These are phyloP conservation scores for Phaedon cochleariae DNA, from an alignment of 2,888 invertebrate genomes.

Conservation along the genomic window DNA sequence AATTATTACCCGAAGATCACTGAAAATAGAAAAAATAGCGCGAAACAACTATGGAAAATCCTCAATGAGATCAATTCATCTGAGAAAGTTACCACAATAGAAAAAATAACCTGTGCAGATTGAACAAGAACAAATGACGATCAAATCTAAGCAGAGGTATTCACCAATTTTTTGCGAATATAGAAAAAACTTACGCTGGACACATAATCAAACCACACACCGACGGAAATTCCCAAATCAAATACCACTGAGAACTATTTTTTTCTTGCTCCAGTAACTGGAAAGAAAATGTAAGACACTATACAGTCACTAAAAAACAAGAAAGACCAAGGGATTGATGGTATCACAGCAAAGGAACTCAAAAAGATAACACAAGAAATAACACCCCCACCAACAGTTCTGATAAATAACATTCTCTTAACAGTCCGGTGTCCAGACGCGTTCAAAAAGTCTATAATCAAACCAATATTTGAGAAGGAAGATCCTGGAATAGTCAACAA, in stretches of 20 bases:
- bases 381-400: neutral
- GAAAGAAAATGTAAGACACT: neutral
- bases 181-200: neutral
- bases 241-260: neutral
- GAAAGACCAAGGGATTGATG: conserved; percentile 4
- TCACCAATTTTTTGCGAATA: neutral
- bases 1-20: neutral
- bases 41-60: neutral
- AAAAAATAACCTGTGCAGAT: neutral
- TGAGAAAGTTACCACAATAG: neutral
- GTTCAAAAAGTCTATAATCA: conserved; percentile 9
- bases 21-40: neutral
- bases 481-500: too few species aligned
- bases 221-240: neutral
- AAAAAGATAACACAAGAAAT: conserved; percentile 1
- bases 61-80: neutral
- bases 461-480: neutral
- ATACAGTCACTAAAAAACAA: neutral
- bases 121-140: too few species aligned
- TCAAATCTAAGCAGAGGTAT: neutral
- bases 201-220: neutral
- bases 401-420: conserved; percentile 3
- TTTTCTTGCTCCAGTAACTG: neutral
- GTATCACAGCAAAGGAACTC: neutral
- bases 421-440: neutral